A percentile compares a stretch with the other conserved stretches of the same genome.
These are phyloP conservation scores for Drosophila parvula DNA, from an alignment of 1,140 invertebrate genomes.

Conservation along the genomic window DNA sequence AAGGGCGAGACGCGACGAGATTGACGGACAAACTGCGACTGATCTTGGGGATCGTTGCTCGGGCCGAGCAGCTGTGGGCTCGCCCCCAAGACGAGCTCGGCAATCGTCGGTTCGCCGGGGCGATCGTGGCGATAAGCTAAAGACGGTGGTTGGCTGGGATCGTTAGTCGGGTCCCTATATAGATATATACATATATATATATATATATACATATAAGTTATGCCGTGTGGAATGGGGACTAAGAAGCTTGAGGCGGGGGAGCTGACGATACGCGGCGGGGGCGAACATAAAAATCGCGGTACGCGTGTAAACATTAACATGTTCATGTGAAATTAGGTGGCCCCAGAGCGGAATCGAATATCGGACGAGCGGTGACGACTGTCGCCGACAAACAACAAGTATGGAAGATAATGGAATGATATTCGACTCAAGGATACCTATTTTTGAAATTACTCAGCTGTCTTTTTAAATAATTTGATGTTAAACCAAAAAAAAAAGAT, in stretches of 20 bases:
- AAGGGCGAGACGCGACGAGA: constrained; percentile 54
- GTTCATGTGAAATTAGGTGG: constrained; percentile 77
- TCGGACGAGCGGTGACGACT: constrained; percentile 31
- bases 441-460: neutral
- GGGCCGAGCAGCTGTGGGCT: constrained; percentile 26
- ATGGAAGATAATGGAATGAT: neutral
- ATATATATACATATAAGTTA: neutral
- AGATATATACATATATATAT: neutral
- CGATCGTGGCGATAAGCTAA: constrained; percentile 71
- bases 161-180: constrained; percentile 22
- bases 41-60: constrained; percentile 59
- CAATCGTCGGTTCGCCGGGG: constrained; percentile 24
- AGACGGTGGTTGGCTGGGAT: constrained; percentile 63
- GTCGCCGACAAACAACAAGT: constrained; percentile 14
- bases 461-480: neutral
- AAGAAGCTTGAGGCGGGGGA: constrained; percentile 15
- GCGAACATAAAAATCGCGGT: constrained; percentile 78
- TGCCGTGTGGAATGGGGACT: constrained; percentile 10
- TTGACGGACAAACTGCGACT: constrained; percentile 71
- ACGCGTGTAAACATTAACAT: constrained; percentile 83
- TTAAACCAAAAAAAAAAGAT: neutral
- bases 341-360: constrained; percentile 44
- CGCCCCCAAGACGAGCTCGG: constrained; percentile 57
- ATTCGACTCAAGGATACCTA: neutral
- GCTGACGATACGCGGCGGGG: constrained; percentile 47